Conservation (phyloP, 2,888 invertebrate genomes). For the Galerucella nymphaeae region DNA sequence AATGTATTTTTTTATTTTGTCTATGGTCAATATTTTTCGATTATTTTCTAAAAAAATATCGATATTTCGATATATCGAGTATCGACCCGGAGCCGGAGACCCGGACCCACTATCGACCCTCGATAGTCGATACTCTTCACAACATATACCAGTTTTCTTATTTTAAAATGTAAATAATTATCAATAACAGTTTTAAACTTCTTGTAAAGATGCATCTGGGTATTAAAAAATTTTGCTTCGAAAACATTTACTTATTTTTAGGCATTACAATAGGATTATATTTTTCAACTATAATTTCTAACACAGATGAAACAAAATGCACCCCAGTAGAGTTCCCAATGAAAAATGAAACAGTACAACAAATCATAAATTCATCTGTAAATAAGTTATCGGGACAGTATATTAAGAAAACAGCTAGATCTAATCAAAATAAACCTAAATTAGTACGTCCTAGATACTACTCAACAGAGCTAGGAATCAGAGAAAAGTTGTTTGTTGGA, state of each 20-base stretch:
- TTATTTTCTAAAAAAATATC: too few relatives aligned
- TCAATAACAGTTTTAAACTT: background rate
- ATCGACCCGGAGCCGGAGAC: too few relatives aligned
- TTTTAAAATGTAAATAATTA: background rate
- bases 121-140: too few relatives aligned
- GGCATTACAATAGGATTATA: conserved; percentile 57
- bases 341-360: conserved; percentile 46
- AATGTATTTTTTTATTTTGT: too few relatives aligned
- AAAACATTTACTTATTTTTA: conserved; percentile 55
- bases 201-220: conserved; percentile 30
- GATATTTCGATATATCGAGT: too few relatives aligned
- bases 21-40: too few relatives aligned
- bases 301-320: conserved; percentile 10
- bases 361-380: conserved; percentile 50
- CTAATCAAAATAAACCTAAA: conserved; percentile 60
- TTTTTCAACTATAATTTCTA: conserved; percentile 51
- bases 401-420: conserved; percentile 45
- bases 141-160: too few relatives aligned
- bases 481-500: conserved; percentile 88
- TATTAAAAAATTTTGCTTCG: conserved; percentile 46
- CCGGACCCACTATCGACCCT: too few relatives aligned
- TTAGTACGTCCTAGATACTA: conserved; percentile 91
- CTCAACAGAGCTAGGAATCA: conserved; percentile 93
- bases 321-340: conserved; percentile 24
- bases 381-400: conserved; percentile 48